Evolutionary conservation across 1,140 invertebrate genomes (phyloP).

Genomic region (Saccostrea glomerata): DNA sequence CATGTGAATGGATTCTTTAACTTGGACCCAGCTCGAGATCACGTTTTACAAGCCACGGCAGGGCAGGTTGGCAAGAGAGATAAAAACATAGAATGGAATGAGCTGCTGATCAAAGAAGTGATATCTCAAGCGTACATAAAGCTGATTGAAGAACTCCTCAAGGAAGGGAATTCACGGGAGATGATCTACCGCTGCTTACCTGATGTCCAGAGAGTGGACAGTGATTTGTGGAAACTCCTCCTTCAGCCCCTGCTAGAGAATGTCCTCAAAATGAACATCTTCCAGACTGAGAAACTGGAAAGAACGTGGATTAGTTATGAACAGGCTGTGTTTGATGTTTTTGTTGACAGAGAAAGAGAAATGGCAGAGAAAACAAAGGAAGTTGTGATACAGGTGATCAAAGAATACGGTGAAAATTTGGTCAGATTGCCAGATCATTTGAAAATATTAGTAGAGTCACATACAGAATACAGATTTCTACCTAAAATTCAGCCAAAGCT

Average conservation of each 20-base stretch:
- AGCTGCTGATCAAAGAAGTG: constrained; percentile 62
- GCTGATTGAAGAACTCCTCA: constrained; percentile 40
- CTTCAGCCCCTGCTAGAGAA: not conserved
- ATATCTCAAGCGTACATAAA: constrained; percentile 51
- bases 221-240: not conserved
- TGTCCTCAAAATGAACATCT: not conserved
- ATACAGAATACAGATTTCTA: not conserved
- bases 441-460: not conserved
- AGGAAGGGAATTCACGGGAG: not conserved
- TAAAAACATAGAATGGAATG: constrained; percentile 63
- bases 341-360: not conserved
- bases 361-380: not conserved
- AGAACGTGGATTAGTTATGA: not conserved
- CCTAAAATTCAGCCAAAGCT: not conserved
- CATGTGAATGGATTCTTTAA: constrained; percentile 76
- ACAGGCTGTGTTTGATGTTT: constrained; percentile 15
- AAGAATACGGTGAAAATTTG: not conserved
- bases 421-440: not conserved
- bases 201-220: not conserved
- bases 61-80: not conserved
- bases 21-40: constrained; percentile 64
- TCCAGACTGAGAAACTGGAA: not conserved
- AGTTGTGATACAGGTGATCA: not conserved
- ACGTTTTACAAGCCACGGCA: constrained; percentile 47
- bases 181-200: not conserved